These are phyloP conservation scores for Tricholauxania praeusta DNA, from an alignment of 2,888 invertebrate genomes.

Conservation along the genomic window DNA sequence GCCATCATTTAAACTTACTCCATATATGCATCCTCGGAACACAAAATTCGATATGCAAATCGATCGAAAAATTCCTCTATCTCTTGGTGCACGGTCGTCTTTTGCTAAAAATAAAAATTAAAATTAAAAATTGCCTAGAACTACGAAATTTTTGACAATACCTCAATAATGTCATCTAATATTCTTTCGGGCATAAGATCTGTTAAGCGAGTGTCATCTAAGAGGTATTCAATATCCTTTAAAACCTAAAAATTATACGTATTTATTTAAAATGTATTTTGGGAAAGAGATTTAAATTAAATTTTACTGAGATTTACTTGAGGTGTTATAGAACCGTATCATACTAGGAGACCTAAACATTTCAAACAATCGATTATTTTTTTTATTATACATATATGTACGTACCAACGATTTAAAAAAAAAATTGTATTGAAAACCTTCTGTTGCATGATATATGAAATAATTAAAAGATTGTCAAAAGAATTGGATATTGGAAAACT, in stretches of 20 bases:
- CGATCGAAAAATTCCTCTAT: constrained; percentile 53
- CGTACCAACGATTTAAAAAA: no score
- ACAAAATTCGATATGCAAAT: constrained; percentile 56
- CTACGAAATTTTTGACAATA: constrained; percentile 1
- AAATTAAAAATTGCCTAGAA: neutral
- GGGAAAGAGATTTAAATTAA: neutral
- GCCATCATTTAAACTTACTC: constrained; percentile 49
- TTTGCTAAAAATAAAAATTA: constrained; percentile 44
- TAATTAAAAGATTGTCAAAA: no score
- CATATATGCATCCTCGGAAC: constrained; percentile 58
- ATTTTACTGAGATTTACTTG: no score
- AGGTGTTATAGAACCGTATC: no score
- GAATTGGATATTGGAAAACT: no score
- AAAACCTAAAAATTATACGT: constrained; percentile 36
- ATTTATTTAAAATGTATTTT: neutral
- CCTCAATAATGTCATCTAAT: constrained; percentile 44
- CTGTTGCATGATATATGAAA: no score
- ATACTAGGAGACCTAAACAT: no score
- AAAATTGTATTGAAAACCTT: no score
- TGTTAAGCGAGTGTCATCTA: constrained; percentile 36
- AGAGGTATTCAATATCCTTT: constrained; percentile 45
- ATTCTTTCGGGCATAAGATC: constrained; percentile 25
- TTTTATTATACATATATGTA: no score
- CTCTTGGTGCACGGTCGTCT: constrained; percentile 47
- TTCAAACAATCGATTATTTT: no score